Evolutionary conservation across 2,797 vertebrate species (phyloP).

Genomic region (Typhlichthys subterraneus): DNA sequence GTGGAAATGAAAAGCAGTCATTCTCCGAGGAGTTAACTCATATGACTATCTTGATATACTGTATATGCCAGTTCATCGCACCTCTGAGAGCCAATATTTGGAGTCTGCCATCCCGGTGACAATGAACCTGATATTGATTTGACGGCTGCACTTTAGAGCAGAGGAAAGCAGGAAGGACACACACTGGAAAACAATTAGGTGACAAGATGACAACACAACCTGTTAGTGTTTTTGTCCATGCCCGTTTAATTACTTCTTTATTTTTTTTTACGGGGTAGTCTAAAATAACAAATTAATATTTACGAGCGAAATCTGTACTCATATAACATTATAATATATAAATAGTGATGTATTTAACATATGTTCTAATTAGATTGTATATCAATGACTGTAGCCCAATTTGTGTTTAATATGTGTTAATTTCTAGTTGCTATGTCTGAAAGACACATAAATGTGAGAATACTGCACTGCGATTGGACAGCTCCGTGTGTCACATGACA

Average conservation of each 20-base stretch:
- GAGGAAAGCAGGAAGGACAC: slow-evolving; percentile 11
- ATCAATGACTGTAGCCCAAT: slow-evolving; percentile 32
- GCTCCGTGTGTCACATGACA: slow-evolving; percentile 78
- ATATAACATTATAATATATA: neutral
- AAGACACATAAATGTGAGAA: slow-evolving; percentile 74
- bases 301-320: too few relatives aligned
- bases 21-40: neutral
- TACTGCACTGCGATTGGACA: slow-evolving; percentile 83
- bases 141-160: slow-evolving; percentile 14
- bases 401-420: slow-evolving; percentile 39
- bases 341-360: slow-evolving; percentile 15
- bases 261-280: too few relatives aligned
- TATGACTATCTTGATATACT: too few relatives aligned
- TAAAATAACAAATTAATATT: too few relatives aligned
- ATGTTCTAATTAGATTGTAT: slow-evolving; percentile 19
- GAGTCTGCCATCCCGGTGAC: too few relatives aligned
- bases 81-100: too few relatives aligned
- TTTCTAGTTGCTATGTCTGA: slow-evolving; percentile 60
- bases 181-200: neutral
- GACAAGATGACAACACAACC: neutral
- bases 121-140: neutral
- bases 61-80: too few relatives aligned
- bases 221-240: neutral
- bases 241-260: too few relatives aligned
- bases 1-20: neutral